Evolutionary conservation across 2,113 vertebrate genomes (phyloP).

Genomic region (Leucoraja erinaceus): DNA sequence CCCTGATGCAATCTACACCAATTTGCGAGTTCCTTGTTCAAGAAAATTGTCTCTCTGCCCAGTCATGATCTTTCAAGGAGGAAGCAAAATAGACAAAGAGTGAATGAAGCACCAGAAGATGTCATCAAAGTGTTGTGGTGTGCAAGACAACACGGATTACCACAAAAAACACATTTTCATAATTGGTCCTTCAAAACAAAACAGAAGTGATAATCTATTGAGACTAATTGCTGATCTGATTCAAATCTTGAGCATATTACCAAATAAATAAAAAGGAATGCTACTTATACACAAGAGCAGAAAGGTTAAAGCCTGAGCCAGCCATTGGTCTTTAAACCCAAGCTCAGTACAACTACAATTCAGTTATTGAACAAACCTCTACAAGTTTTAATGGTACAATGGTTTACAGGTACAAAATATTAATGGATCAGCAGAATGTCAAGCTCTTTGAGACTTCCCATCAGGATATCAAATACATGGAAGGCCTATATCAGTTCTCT

Average conservation of each 20-base stretch:
- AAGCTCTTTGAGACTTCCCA: background rate
- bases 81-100: slow-evolving; percentile 4
- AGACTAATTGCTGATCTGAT: background rate
- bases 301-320: background rate
- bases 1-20: background rate
- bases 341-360: no score
- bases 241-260: background rate
- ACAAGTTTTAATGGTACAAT: background rate
- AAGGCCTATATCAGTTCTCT: background rate
- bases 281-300: no score
- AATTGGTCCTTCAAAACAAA: background rate
- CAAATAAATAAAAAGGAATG: background rate
- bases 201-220: background rate
- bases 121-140: background rate
- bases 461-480: background rate
- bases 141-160: background rate
- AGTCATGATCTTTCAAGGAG: background rate
- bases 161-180: slow-evolving; percentile 6
- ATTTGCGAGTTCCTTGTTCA: no score
- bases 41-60: background rate
- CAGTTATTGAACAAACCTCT: no score
- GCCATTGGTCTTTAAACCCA: no score
- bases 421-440: background rate
- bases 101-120: background rate
- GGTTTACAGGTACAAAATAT: background rate